A percentile compares a stretch with the other conserved stretches of the same genome.
These are phyloP conservation scores for Oryzias celebensis DNA, from an alignment of 2,113 vertebrate species.

Conservation along the genomic window DNA sequence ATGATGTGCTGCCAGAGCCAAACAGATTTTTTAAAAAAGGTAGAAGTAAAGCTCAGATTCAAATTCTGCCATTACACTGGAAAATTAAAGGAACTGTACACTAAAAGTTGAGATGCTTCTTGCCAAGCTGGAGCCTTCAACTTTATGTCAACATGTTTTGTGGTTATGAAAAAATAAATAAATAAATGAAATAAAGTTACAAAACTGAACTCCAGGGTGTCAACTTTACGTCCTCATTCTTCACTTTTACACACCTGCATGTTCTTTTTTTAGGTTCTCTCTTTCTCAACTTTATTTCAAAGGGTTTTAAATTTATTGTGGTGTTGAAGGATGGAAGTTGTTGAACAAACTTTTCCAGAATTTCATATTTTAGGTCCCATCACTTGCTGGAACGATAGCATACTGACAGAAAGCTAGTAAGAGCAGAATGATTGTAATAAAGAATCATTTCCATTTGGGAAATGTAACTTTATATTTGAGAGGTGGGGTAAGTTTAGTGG, in stretches of 20 bases:
- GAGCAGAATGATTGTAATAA: too few relatives aligned
- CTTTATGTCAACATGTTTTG: conserved; percentile 41
- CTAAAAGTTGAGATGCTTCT: conserved; percentile 18
- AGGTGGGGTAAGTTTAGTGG: too few relatives aligned
- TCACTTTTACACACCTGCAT: conserved; percentile 27
- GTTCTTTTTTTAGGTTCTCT: conserved; percentile 39
- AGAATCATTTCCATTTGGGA: too few relatives aligned
- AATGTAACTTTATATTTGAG: too few relatives aligned
- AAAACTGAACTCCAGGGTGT: conserved; percentile 22
- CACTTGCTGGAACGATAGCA: conserved; percentile 15
- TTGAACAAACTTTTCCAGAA: conserved; percentile 22
- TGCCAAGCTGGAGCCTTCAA: conserved; percentile 32
- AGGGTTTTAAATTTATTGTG: conserved; percentile 13
- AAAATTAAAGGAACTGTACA: too few relatives aligned
- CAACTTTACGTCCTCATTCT: conserved; percentile 39
- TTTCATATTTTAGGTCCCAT: conserved; percentile 36
- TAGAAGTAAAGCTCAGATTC: too few relatives aligned
- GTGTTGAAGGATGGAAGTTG: conserved; percentile 20
- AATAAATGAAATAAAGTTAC: conserved; percentile 22
- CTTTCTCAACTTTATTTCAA: conserved; percentile 10
- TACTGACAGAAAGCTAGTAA: conserved; percentile 15
- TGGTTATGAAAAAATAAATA: conserved; percentile 21
- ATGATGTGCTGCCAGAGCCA: conserved; percentile 33
- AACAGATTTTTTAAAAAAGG: conserved; percentile 25
- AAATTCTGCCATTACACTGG: too few relatives aligned